Evolutionary conservation across 53 echinoderm and acorn worm genomes (phyloP).

Genomic region (Mesocentrotus franciscanus): DNA sequence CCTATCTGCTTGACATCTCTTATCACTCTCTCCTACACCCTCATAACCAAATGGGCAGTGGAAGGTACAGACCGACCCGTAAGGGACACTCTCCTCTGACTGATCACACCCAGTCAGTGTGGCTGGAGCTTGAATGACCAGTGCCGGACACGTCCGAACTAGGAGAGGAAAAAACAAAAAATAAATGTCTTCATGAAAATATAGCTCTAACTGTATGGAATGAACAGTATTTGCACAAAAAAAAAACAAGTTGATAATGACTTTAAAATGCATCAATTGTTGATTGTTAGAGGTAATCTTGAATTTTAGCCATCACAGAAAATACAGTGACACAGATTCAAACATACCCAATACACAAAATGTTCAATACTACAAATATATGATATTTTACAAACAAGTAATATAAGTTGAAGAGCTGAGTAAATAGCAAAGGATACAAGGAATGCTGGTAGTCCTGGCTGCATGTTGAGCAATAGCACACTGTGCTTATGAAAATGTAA

Average conservation of each 20-base stretch:
- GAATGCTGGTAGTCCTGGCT: too few species aligned
- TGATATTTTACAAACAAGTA: too few species aligned
- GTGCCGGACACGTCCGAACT: conserved; percentile 63
- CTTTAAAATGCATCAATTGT: neutral
- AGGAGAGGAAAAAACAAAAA: neutral
- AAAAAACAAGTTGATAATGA: neutral
- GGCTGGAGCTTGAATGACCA: conserved; percentile 19
- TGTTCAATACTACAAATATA: too few species aligned
- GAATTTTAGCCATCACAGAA: too few species aligned
- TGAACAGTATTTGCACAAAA: neutral
- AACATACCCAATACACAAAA: too few species aligned
- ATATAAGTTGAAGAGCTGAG: too few species aligned
- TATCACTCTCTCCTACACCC: conserved; percentile 47
- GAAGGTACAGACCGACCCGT: conserved; percentile 58
- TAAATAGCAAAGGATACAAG: too few species aligned
- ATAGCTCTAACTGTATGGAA: neutral
- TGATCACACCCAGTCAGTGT: conserved; percentile 54
- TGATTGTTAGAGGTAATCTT: too few species aligned
- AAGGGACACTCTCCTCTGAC: conserved; percentile 11
- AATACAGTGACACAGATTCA: too few species aligned
- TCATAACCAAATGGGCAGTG: conserved; percentile 57
- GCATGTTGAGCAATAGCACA: too few species aligned
- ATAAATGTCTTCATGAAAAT: neutral
- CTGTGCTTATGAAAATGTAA: too few species aligned
- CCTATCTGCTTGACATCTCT: conserved; percentile 55